Evolutionary conservation across 1,140 invertebrate genomes (phyloP).

Genomic region (Hylaeus anthracinus): DNA sequence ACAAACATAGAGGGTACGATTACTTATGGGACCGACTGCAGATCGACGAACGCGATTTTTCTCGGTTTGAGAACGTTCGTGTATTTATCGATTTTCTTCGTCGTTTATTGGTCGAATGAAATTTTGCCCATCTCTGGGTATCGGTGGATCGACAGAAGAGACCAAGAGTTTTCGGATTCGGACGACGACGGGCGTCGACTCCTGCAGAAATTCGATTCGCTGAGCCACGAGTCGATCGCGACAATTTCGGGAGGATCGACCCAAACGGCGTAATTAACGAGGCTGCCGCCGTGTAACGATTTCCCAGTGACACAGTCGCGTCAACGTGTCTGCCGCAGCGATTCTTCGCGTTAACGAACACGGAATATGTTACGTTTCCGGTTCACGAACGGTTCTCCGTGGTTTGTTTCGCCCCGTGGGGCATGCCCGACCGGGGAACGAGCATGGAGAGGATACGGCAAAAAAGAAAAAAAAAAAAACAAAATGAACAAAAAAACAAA

Average conservation of each 20-base stretch:
- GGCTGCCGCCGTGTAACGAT: slow-evolving; percentile 46
- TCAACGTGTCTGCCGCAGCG: slow-evolving; percentile 47
- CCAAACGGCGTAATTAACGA: slow-evolving; percentile 52
- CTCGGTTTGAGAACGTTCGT: too few species aligned
- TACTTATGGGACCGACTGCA: too few species aligned
- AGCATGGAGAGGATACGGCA: background rate
- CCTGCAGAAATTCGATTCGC: slow-evolving; percentile 2
- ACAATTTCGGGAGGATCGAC: slow-evolving; percentile 51
- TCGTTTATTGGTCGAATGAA: too few species aligned
- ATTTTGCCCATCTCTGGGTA: too few species aligned
- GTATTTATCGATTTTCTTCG: too few species aligned
- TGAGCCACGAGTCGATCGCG: slow-evolving; percentile 34
- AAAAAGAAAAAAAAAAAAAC: background rate
- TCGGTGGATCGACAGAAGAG: background rate
- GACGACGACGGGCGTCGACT: slow-evolving; percentile 23
- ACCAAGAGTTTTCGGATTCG: background rate
- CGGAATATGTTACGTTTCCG: background rate
- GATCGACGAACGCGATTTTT: too few species aligned
- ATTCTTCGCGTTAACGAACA: slow-evolving; percentile 13
- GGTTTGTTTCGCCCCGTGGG: too few species aligned
- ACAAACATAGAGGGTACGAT: too few species aligned
- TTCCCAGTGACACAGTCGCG: slow-evolving; percentile 51
- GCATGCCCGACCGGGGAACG: background rate
- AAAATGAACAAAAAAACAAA: background rate
- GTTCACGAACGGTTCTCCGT: background rate